Percentiles rank a stretch among this genome's conserved stretches.
Evolutionary conservation across 1,140 invertebrate species (phyloP).

Genomic region (Halyomorpha halys): DNA sequence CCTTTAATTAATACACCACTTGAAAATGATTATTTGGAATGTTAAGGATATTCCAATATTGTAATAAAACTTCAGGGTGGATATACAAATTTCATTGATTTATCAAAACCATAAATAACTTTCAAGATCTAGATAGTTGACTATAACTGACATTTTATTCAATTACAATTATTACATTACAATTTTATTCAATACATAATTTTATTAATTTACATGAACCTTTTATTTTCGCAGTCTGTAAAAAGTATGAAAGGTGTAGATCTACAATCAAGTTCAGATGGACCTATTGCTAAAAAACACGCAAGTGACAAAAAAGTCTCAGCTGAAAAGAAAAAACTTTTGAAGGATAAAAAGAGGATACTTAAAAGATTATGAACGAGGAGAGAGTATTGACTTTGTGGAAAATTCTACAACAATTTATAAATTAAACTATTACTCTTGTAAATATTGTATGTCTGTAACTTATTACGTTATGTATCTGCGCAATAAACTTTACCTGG

Average conservation of each 20-base stretch:
- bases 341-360: conserved; percentile 77
- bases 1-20: too few species aligned
- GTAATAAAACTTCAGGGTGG: too few species aligned
- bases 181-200: too few species aligned
- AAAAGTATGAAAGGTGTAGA: conserved; percentile 38
- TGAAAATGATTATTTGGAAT: too few species aligned
- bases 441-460: conserved; percentile 16
- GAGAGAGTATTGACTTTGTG: conserved; percentile 18
- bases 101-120: too few species aligned
- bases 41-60: too few species aligned
- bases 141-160: too few species aligned
- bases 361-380: conserved; percentile 72
- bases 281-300: conserved; percentile 72
- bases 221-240: conserved; percentile 35
- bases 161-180: too few species aligned
- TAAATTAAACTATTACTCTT: conserved; percentile 1
- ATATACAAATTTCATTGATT: too few species aligned
- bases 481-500: background rate
- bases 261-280: conserved; percentile 43
- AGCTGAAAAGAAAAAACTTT: conserved; percentile 63
- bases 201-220: background rate
- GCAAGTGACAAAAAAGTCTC: conserved; percentile 68
- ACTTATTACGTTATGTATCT: background rate
- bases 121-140: too few species aligned
- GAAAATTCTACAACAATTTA: background rate